Evolutionary conservation across 2,797 vertebrate genomes (phyloP).

Genomic region (Myotis daubentonii): DNA sequence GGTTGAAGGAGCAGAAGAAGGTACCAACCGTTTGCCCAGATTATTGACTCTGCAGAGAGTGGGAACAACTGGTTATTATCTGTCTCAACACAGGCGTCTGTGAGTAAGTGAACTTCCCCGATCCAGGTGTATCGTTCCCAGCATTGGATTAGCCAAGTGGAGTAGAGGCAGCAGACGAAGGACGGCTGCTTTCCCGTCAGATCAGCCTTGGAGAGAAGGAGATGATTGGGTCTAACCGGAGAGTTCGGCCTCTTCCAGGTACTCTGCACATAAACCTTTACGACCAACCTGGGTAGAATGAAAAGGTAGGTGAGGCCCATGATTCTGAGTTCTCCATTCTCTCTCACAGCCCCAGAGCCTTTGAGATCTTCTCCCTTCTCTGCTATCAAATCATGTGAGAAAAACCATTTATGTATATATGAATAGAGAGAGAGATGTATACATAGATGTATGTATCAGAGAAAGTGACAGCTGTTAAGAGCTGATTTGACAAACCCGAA

Average conservation of each 20-base stretch:
- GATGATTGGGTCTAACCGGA: too few relatives aligned
- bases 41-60: neutral
- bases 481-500: neutral
- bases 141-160: neutral
- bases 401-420: neutral
- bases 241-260: neutral
- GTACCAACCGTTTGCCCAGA: neutral
- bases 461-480: neutral
- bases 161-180: neutral
- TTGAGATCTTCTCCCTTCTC: neutral
- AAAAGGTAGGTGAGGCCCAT: neutral
- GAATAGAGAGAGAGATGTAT: neutral
- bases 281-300: neutral
- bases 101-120: neutral
- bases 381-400: neutral
- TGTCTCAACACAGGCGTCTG: neutral
- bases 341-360: neutral
- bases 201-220: fast-evolving
- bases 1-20: neutral
- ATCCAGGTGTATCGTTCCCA: too few relatives aligned
- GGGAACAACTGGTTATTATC: neutral
- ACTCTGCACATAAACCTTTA: neutral
- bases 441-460: too few relatives aligned
- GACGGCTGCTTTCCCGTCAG: neutral
- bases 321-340: neutral